Base-by-base conservation (phyloP, 2,888 invertebrate species). In the Horisme vitalbata region DNA sequence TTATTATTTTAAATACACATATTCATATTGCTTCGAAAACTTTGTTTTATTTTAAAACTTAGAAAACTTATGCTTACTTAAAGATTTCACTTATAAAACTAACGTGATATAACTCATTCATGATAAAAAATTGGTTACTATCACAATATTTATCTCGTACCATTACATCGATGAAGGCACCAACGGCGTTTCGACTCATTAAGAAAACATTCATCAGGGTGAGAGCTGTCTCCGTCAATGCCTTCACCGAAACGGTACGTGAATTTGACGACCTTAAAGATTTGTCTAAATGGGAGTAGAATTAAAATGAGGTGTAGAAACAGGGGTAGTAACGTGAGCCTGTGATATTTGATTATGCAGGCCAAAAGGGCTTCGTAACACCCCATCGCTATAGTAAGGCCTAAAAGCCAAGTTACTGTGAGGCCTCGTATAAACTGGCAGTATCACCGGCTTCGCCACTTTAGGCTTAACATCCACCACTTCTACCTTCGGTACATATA, bases 21-120 rank as follows among this genome's bases (percentile, higher is more conserved):
- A n/a, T 77, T 75, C 77, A 79, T 84, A 85, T 80, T 79, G 86
- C 86, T 86, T 86, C 73, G 61, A 63, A 30, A 27, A 11, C 45
- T 26, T 27, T 18, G 44, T 52, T 53, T 55, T 31, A 51, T 35
- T 48, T 41, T 12, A 27, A 13, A 31, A 23, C 2, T n/a, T n/a
- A n/a, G n/a, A n/a, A n/a, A n/a, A n/a, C n/a, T n/a, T n/a, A n/a
- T n/a, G n/a, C n/a, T n/a, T n/a, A n/a, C n/a, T n/a, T n/a, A n/a
- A n/a, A n/a, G n/a, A n/a, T n/a, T n/a, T n/a, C n/a, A n/a, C n/a
- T n/a, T n/a, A n/a, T n/a, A n/a, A n/a, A n/a, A n/a, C n/a, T n/a
- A n/a, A n/a, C n/a, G n/a, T n/a, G n/a, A n/a, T n/a, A n/a, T n/a
- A n/a, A n/a, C n/a, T n/a, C n/a, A n/a, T n/a, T n/a, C n/a, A n/a